Conservation (phyloP, 1,140 invertebrate species). For the Platorchestia sp. region DNA sequence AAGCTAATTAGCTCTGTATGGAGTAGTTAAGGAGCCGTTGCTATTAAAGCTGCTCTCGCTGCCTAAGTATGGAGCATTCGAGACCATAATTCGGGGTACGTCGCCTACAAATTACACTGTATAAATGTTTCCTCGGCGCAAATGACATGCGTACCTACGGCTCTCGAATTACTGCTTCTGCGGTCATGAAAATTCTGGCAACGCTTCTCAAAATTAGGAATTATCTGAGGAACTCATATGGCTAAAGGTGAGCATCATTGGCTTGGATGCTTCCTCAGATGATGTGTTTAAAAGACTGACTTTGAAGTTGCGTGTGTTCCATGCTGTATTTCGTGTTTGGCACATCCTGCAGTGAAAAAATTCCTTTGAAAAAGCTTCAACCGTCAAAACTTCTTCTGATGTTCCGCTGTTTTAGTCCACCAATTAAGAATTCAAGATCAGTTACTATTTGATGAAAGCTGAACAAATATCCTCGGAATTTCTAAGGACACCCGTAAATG, state of each 20-base stretch:
- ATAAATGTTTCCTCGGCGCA: not conserved
- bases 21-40: not conserved
- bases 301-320: not conserved
- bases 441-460: not conserved
- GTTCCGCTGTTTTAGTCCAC: not conserved
- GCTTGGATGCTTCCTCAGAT: not conserved
- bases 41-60: not conserved
- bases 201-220: not conserved
- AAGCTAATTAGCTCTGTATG: slow-evolving; percentile 8
- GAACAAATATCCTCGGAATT: not conserved
- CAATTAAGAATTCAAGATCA: not conserved
- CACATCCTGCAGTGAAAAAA: not conserved
- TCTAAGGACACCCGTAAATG: not conserved
- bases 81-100: not conserved
- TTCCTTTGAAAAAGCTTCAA: not conserved
- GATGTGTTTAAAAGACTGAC: not conserved
- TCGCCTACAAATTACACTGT: not conserved
- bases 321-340: not conserved
- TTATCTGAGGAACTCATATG: not conserved
- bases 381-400: not conserved
- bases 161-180: not conserved
- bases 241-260: not conserved
- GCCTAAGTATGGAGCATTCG: not conserved
- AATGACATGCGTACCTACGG: not conserved
- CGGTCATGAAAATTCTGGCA: not conserved